Percentiles rank a stretch among this genome's conserved stretches.
phyloP scores from a whole-genome alignment of 2,113 vertebrate species.

The Pteropus alecto region DNA sequence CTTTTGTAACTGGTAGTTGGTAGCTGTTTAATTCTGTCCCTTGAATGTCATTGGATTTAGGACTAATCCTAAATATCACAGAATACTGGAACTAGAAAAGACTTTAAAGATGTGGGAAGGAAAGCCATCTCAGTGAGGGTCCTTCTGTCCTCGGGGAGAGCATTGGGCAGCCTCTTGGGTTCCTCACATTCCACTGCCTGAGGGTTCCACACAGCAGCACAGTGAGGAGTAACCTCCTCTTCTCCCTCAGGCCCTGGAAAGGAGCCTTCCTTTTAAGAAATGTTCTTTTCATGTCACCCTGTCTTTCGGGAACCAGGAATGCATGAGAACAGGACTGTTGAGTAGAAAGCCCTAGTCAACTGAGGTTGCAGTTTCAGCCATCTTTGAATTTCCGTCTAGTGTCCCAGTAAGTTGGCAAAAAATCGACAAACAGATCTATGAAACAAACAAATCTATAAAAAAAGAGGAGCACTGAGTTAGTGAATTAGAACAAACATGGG shows the following conservation, averaged over 20 bases:
- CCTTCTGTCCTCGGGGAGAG: rapidly evolving
- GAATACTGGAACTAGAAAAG: background rate
- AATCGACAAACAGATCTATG: background rate
- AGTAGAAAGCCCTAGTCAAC: background rate
- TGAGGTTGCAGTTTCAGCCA: background rate
- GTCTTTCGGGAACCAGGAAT: background rate
- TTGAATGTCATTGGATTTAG: background rate
- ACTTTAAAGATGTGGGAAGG: background rate
- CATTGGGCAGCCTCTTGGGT: no score
- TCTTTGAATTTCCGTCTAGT: background rate
- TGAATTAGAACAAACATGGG: background rate
- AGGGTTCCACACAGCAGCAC: background rate
- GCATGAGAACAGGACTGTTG: background rate
- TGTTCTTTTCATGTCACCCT: background rate
- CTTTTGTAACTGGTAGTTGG: background rate
- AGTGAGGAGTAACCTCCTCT: background rate
- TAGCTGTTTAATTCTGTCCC: background rate
- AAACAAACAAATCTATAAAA: background rate
- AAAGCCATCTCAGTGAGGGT: no score
- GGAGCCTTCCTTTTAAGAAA: background rate
- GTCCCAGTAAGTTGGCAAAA: background rate
- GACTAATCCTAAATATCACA: background rate
- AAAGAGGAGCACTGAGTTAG: background rate
- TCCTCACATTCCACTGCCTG: background rate
- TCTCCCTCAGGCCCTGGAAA: background rate